Evolutionary conservation across 2,888 invertebrate genomes (phyloP).

Genomic region (Drosophila nr. perissopoda): DNA sequence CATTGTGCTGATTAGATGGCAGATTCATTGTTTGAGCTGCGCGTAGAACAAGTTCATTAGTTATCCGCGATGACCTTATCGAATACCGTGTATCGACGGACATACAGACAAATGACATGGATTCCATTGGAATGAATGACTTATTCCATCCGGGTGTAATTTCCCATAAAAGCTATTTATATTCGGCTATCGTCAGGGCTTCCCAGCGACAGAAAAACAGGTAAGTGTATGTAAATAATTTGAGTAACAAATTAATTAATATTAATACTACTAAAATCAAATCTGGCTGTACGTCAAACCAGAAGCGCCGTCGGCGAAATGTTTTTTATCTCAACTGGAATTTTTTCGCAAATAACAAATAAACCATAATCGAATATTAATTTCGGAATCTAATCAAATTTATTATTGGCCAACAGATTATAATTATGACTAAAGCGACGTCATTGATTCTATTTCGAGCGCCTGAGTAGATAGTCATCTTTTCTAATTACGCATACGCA

Average conservation of each 20-base stretch:
- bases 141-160: conserved; percentile 75
- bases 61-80: conserved; percentile 61
- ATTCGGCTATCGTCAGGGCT: conserved; percentile 44
- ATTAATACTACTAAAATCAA: background rate
- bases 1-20: conserved; percentile 63
- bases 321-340: conserved; percentile 23
- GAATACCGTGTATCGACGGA: conserved; percentile 38
- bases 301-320: background rate
- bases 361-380: conserved; percentile 28
- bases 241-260: conserved; percentile 57
- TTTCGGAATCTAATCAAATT: conserved; percentile 60
- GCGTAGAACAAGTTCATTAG: conserved; percentile 65
- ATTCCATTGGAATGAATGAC: conserved; percentile 26
- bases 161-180: conserved; percentile 75
- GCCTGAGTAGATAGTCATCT: conserved; percentile 43
- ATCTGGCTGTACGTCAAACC: background rate
- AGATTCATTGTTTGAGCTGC: conserved; percentile 39
- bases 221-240: conserved; percentile 75
- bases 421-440: conserved; percentile 75
- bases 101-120: background rate
- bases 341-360: conserved; percentile 39
- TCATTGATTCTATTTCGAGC: conserved; percentile 20
- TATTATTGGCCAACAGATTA: conserved; percentile 63
- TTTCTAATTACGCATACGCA: conserved; percentile 69
- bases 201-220: conserved; percentile 37